phyloP scores from a whole-genome alignment of 1,140 invertebrate species.

The Megalonaias nervosa region DNA sequence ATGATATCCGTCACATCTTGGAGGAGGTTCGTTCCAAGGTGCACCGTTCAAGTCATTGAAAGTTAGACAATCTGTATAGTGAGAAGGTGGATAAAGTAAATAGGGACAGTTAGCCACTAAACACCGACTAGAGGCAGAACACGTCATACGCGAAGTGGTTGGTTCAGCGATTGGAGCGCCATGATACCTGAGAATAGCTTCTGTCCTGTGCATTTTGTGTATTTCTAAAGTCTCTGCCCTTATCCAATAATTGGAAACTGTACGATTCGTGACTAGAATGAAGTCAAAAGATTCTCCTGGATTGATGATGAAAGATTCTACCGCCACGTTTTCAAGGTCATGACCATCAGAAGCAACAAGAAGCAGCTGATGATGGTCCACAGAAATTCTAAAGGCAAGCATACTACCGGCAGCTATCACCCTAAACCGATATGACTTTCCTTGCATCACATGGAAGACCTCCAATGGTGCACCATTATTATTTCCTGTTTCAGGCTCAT shows the following conservation, averaged over 20 bases:
- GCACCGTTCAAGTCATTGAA: constrained; percentile 42
- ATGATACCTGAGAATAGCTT: constrained; percentile 85
- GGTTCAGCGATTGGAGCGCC: constrained; percentile 76
- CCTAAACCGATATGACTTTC: constrained; percentile 54
- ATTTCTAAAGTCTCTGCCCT: constrained; percentile 73
- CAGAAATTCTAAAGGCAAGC: constrained; percentile 75
- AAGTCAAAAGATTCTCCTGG: constrained; percentile 90
- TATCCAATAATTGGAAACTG: constrained; percentile 86
- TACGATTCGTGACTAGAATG: constrained; percentile 81
- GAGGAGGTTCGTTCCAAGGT: constrained; percentile 33
- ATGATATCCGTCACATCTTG: constrained; percentile 11
- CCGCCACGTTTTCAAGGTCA: constrained; percentile 81
- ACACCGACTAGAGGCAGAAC: constrained; percentile 39
- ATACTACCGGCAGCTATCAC: constrained; percentile 54
- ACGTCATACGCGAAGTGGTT: constrained; percentile 66
- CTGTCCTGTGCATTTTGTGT: constrained; percentile 29
- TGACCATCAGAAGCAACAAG: constrained; percentile 87
- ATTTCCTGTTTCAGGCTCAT: constrained; percentile 26
- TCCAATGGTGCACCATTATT: constrained; percentile 57
- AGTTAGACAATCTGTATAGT: constrained; percentile 41
- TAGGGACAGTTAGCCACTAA: constrained; percentile 60
- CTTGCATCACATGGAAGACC: constrained; percentile 44
- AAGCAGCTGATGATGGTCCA: constrained; percentile 86
- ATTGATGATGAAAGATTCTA: constrained; percentile 57
- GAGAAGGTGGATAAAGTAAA: constrained; percentile 44